Conservation (phyloP, 37 sponge, comb jelly and placozoan species). For the Trichoplax adhaerens region DNA sequence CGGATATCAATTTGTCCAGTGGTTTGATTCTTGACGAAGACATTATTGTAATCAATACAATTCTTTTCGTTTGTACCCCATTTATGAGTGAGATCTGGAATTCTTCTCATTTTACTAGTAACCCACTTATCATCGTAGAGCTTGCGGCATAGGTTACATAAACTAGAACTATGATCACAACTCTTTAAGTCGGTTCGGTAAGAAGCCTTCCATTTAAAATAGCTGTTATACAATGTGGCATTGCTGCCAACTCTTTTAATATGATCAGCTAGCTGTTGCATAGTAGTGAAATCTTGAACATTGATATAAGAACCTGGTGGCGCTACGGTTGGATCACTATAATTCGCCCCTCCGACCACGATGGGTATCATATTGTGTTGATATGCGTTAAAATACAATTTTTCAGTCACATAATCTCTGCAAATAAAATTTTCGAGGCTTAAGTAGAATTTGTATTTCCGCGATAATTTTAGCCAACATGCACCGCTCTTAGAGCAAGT, state of each 20-base stretch:
- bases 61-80: no score
- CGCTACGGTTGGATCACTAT: neutral
- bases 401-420: neutral
- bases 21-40: no score
- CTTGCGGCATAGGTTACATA: no score
- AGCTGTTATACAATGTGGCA: neutral
- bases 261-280: neutral
- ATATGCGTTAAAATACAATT: neutral
- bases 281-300: neutral
- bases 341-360: slow-evolving; percentile 1
- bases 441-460: neutral
- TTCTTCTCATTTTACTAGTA: no score
- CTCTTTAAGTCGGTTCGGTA: no score
- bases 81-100: no score
- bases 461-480: neutral
- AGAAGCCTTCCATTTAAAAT: neutral
- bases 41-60: no score
- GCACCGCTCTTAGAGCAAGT: no score
- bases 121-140: no score
- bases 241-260: neutral
- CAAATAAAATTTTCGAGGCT: neutral
- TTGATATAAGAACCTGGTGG: slow-evolving; percentile 1
- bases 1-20: no score
- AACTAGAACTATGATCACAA: no score
- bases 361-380: neutral